Conservation (phyloP, 2,888 invertebrate genomes). For the Lysandra coridon region DNA sequence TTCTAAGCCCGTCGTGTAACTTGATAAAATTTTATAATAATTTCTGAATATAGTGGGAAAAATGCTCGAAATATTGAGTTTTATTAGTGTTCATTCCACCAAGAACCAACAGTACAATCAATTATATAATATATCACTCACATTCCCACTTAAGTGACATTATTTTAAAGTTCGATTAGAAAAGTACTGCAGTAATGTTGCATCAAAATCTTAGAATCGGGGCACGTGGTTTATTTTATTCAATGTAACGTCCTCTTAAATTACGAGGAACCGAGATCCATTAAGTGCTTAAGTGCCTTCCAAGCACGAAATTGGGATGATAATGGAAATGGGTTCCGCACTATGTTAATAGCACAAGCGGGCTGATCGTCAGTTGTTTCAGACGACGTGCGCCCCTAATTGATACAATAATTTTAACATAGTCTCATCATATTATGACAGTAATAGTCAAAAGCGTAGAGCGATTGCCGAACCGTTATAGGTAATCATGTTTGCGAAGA, state of each 20-base stretch:
- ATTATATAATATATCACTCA: too few species aligned
- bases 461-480: not conserved
- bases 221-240: conserved; percentile 61
- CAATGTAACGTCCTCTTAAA: conserved; percentile 75
- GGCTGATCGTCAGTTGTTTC: conserved; percentile 61
- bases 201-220: not conserved
- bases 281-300: conserved; percentile 79
- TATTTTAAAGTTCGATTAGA: not conserved
- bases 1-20: too few species aligned
- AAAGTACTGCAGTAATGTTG: not conserved
- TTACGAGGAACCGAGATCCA: conserved; percentile 76
- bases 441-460: not conserved
- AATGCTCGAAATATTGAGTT: too few species aligned
- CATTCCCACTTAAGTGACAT: too few species aligned
- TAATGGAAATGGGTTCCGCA: conserved; percentile 76
- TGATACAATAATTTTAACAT: conserved; percentile 18
- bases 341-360: conserved; percentile 64
- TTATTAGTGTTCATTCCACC: too few species aligned
- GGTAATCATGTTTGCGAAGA: too few species aligned
- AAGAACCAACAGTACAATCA: too few species aligned
- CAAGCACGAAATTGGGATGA: conserved; percentile 78
- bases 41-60: too few species aligned
- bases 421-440: not conserved
- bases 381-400: conserved; percentile 47
- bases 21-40: too few species aligned